Base-by-base conservation (phyloP, 2,888 invertebrate genomes). In the Lapara coniferarum region DNA sequence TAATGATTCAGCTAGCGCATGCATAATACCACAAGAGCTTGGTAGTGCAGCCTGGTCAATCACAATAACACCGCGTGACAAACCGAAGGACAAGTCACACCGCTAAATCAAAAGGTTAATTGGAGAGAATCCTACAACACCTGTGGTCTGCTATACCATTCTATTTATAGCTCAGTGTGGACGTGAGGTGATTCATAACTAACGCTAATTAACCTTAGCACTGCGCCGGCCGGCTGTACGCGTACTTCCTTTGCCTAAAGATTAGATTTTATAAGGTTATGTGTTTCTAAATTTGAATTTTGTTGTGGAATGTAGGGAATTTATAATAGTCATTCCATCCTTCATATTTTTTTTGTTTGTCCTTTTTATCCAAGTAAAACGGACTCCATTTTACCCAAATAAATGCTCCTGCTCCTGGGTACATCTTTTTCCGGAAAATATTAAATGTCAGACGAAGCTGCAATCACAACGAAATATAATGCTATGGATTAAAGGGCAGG, bases 121-220 rank as follows among this genome's bases (percentile, higher is more conserved):
- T 63, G 53, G 14, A 16, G 13, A 44, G 44, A 10, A 16, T 52
- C 13, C 37, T 52, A 5, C 16, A 51, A 52, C 68, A 63, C 68
- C 53, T 69, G 68, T 53, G 63, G 59, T 69, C 68, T 53, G 59
- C 51, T 14, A 30, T 19, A 37, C 6, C 25, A 14, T 59, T 25
- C 53, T 69, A 69, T 69, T 53, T 53, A 63, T 69, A 69, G 63
- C 5, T 6, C 13, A 51, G 30, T 57, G 19, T 69, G 19, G 53
- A 51, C 16, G 37, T 19, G 68, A 69, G 55, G 63, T 67, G 67
- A 70, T 67, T 70, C 59, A 58, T 59, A 52, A 63, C 59, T 49
- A 63, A 30, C 67, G 59, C 30, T 30, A 70, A 30, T 70, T 70
- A 70, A 67, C 63, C 67, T 66, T 59, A 37, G 49, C 63, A 63